Base-by-base conservation (phyloP, 1,140 invertebrate species). In the Himalopsyche phryganea region DNA sequence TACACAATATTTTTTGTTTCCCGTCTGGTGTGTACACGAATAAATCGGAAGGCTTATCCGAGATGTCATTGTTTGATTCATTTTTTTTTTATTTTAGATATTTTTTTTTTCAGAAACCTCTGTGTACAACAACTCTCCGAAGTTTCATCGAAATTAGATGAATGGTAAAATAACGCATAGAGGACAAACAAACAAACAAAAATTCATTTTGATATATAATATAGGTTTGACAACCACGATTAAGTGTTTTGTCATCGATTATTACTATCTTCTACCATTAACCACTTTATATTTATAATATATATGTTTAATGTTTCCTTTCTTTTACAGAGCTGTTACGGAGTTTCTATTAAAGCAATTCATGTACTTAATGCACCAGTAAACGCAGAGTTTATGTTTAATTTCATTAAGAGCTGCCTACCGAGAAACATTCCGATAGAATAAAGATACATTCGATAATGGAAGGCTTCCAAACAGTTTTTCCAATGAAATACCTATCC, bases 291-390 rank as follows among this genome's bases (percentile, higher is more conserved):
- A 35, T n/a, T 7, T 35, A 7, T n/a, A 35, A 35, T 7, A 35
- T n/a, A 35, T 7, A 35, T 7, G 33, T 35, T 35, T 7, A 35
- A 35, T 35, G 33, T 7, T 35, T 35, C n/a, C n/a, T 35, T 6
- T 35, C 6, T 35, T 19, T 5, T 23, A n/a, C 28, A 60, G 58
- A 42, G 44, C 20, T 60, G 58, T 50, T 60, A 60, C 40, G 41
- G 23, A 3, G 13, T 40, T 1, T 19, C 45, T 13, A 28, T 60
- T 6, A 55, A 45, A 46, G 51, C 32, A 6, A 40, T 55, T 38
- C 58, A 60, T 33, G 23, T 47, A 1, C 0, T 60, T 6, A 45
- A 55, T n/a, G 23, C 40, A 5, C 47, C 58, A 1, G 17, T 35
- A 7, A 50, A 28, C 32, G 46, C 51, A 1, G 49, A 36, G 2